These are phyloP conservation scores for Andrena trimmerana DNA, from an alignment of 2,888 invertebrate genomes.

Conservation along the genomic window DNA sequence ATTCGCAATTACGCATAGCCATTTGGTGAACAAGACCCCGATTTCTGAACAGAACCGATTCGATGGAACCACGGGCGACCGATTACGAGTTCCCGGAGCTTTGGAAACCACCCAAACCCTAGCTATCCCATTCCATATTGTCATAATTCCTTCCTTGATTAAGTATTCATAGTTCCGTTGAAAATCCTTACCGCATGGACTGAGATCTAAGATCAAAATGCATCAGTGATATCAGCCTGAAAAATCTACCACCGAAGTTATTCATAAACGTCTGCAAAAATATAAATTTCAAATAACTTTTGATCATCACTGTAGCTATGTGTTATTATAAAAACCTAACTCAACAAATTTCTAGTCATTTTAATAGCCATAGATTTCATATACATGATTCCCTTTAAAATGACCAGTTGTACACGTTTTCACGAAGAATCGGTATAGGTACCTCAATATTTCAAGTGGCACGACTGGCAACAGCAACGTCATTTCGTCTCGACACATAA, in stretches of 20 bases:
- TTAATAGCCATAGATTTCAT: background rate
- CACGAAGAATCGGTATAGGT: too few species aligned
- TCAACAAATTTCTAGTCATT: background rate
- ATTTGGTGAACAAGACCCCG: constrained; percentile 10
- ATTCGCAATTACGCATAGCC: constrained; percentile 35
- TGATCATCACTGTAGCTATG: background rate
- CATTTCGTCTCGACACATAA: background rate
- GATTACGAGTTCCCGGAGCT: background rate
- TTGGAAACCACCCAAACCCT: background rate
- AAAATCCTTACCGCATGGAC: too few species aligned
- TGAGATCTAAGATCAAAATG: too few species aligned
- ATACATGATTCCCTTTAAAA: background rate
- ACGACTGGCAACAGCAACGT: background rate
- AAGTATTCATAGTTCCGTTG: too few species aligned
- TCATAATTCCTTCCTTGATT: too few species aligned
- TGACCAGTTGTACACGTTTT: background rate
- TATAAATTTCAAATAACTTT: background rate
- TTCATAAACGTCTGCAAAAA: background rate
- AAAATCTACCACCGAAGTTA: too few species aligned
- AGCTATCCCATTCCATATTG: too few species aligned
- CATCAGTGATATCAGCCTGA: too few species aligned
- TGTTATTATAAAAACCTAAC: background rate
- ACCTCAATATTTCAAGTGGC: background rate
- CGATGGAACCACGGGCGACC: background rate
- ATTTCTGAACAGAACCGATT: constrained; percentile 28